Percentiles rank a stretch among this genome's conserved stretches.
phyloP scores from a whole-genome alignment of 1,140 invertebrate species.

The Bactericera cockerelli region DNA sequence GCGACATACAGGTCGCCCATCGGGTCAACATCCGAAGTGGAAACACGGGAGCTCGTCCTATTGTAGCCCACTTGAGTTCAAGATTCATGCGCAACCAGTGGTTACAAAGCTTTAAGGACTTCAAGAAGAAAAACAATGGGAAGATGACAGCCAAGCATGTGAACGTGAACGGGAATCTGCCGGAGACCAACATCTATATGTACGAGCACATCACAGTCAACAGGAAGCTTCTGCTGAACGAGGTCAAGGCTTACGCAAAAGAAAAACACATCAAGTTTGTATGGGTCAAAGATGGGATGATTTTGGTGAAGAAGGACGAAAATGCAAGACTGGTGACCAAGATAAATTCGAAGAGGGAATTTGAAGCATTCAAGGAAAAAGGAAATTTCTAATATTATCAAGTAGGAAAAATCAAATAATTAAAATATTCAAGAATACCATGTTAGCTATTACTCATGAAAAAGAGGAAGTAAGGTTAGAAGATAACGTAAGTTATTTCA shows the following conservation, averaged over 20 bases:
- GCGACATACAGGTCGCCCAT: not conserved
- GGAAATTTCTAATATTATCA: not conserved
- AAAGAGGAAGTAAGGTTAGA: no score
- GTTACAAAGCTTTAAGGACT: no score
- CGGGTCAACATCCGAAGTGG: not conserved
- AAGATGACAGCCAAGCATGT: not conserved
- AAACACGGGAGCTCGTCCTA: not conserved
- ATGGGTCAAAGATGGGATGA: conserved; percentile 1
- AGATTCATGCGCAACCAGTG: not conserved
- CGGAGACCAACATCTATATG: not conserved
- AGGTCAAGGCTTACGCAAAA: not conserved
- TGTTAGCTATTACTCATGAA: no score
- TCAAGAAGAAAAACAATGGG: not conserved
- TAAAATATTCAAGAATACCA: not conserved
- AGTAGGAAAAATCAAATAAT: not conserved
- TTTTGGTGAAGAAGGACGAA: not conserved
- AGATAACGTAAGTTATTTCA: no score
- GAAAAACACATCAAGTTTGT: not conserved
- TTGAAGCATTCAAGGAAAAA: not conserved
- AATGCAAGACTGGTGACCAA: not conserved
- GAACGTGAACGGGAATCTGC: not conserved
- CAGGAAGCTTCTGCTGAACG: not conserved
- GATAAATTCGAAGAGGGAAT: not conserved
- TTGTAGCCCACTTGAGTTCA: not conserved
- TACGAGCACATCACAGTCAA: not conserved